These are phyloP conservation scores for Coenonympha glycerion DNA, from an alignment of 2,888 invertebrate species.

Conservation along the genomic window DNA sequence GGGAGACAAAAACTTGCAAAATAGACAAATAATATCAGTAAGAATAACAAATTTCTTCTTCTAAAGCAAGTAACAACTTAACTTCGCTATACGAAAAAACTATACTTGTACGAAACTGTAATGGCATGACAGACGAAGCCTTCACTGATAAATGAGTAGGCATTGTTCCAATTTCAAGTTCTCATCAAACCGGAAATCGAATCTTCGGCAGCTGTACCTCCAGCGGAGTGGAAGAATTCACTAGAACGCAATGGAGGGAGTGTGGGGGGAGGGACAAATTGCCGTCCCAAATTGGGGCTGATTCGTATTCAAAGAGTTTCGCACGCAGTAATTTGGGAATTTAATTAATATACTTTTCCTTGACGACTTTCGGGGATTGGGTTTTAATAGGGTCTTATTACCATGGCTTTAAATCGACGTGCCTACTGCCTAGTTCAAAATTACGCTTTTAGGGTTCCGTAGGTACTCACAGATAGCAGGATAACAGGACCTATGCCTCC, in stretches of 20 bases:
- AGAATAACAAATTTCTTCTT: too few relatives aligned
- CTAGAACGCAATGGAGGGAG: background rate
- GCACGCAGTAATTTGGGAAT: conserved; percentile 9
- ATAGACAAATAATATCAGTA: too few relatives aligned
- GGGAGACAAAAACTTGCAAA: too few relatives aligned
- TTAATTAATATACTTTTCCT: conserved; percentile 8
- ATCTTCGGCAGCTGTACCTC: conserved; percentile 1
- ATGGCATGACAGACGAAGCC: too few relatives aligned
- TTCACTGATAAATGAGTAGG: background rate
- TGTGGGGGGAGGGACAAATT: conserved; percentile 10
- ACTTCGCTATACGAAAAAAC: too few relatives aligned
- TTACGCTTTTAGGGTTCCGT: too few relatives aligned
- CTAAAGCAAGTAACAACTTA: too few relatives aligned
- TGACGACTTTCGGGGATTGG: background rate
- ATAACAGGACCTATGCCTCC: too few relatives aligned
- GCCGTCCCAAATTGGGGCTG: conserved; percentile 13
- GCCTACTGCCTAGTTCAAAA: too few relatives aligned
- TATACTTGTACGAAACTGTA: too few relatives aligned
- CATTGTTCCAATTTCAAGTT: background rate
- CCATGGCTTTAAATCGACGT: too few relatives aligned
- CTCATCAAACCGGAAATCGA: conserved; percentile 4
- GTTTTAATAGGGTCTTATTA: background rate
- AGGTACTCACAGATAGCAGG: too few relatives aligned
- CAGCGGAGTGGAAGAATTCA: conserved; percentile 5
- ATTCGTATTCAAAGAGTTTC: conserved; percentile 7